Conservation (phyloP, 2,888 invertebrate genomes). For the Sarcophaga subvicina region DNA sequence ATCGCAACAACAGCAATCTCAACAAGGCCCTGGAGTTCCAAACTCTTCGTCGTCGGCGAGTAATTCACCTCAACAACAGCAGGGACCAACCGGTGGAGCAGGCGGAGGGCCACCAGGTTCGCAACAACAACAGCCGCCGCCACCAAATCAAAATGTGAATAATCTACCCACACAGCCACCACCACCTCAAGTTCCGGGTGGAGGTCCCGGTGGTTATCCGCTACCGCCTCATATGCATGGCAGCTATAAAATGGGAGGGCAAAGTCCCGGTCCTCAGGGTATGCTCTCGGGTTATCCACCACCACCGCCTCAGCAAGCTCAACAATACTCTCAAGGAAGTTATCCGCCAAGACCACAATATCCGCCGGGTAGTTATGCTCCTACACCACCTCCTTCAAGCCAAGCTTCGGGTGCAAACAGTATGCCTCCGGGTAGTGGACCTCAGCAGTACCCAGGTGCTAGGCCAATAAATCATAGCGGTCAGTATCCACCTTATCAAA, state of each 20-base stretch:
- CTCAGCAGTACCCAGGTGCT: slow-evolving; percentile 83
- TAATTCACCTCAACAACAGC: slow-evolving; percentile 77
- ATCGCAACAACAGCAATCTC: slow-evolving; percentile 74
- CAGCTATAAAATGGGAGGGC: slow-evolving; percentile 85
- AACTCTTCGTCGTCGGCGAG: slow-evolving; percentile 79
- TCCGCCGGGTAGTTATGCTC: slow-evolving; percentile 83
- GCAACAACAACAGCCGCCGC: slow-evolving; percentile 74
- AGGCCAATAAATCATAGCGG: slow-evolving; percentile 84
- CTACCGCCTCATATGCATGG: slow-evolving; percentile 82
- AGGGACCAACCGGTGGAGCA: slow-evolving; percentile 74
- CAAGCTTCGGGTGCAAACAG: slow-evolving; percentile 79
- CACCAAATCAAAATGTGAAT: slow-evolving; percentile 78
- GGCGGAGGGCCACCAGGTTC: slow-evolving; percentile 80
- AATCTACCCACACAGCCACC: slow-evolving; percentile 79
- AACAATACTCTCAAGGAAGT: slow-evolving; percentile 84
- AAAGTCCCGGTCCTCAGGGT: slow-evolving; percentile 83
- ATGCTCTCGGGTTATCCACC: slow-evolving; percentile 84
- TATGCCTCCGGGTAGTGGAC: slow-evolving; percentile 80
- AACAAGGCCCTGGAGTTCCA: slow-evolving; percentile 74
- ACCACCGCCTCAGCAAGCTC: slow-evolving; percentile 83
- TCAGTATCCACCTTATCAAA: slow-evolving; percentile 82
- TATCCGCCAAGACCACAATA: slow-evolving; percentile 83
- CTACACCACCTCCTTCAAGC: slow-evolving; percentile 83
- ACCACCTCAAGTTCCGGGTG: slow-evolving; percentile 74
- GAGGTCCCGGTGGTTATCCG: slow-evolving; percentile 76